These are phyloP conservation scores for Hermaeophaga mercurialis DNA, from an alignment of 2,888 invertebrate genomes.

Conservation along the genomic window DNA sequence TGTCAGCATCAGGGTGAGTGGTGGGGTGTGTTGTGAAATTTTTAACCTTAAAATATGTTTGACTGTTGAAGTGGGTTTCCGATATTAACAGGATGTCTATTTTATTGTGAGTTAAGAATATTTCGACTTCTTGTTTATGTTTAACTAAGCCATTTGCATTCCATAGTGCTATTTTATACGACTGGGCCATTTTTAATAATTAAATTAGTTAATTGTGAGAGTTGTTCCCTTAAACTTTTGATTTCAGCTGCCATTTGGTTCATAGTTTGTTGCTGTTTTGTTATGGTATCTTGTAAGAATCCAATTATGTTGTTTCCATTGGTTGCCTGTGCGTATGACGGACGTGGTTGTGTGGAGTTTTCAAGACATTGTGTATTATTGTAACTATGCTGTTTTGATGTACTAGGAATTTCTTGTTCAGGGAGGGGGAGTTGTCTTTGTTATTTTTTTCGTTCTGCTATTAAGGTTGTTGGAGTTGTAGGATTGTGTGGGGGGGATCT, in stretches of 20 bases:
- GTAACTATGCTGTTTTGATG: too few relatives aligned
- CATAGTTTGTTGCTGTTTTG: not conserved
- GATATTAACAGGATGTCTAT: not conserved
- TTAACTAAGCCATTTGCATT: not conserved
- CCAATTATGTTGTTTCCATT: not conserved
- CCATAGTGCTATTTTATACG: not conserved
- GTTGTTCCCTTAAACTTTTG: not conserved
- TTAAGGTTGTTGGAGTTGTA: not conserved
- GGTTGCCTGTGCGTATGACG: not conserved
- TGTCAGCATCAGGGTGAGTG: not conserved
- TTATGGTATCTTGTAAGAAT: not conserved
- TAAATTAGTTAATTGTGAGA: not conserved
- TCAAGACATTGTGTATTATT: not conserved
- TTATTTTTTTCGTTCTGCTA: not conserved
- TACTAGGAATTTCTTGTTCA: too few relatives aligned
- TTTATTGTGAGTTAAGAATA: not conserved
- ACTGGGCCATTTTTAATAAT: not conserved
- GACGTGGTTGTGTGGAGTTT: not conserved
- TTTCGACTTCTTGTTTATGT: not conserved
- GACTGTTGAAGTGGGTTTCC: not conserved
- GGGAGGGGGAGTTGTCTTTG: too few relatives aligned
- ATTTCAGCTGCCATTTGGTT: not conserved
- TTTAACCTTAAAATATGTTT: not conserved
- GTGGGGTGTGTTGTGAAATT: not conserved
- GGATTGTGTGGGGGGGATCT: not conserved